Percentiles rank a stretch among this genome's conserved stretches.
phyloP scores from a whole-genome alignment of 2,113 vertebrate species.

The Salvelinus fontinalis region DNA sequence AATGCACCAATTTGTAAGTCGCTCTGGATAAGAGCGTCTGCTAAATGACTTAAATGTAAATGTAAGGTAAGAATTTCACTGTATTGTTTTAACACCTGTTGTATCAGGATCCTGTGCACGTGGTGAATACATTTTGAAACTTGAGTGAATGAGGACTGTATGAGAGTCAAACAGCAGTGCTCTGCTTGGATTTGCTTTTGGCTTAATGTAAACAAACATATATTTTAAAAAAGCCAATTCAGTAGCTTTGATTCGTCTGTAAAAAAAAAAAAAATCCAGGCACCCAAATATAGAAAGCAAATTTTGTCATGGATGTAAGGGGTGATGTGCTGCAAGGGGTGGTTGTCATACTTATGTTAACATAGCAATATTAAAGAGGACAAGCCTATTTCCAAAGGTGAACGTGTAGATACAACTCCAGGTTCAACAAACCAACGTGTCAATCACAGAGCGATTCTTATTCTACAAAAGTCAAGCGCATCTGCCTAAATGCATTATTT shows the following conservation, averaged over 20 bases:
- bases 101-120: too few species aligned
- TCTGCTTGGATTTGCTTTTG: background rate
- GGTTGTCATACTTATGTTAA: conserved; percentile 73
- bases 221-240: conserved; percentile 22
- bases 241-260: conserved; percentile 48
- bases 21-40: too few species aligned
- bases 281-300: conserved; percentile 58
- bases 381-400: conserved; percentile 73
- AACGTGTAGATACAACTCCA: conserved; percentile 62
- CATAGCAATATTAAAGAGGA: conserved; percentile 63
- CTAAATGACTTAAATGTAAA: too few species aligned
- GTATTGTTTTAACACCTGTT: too few species aligned
- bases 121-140: too few species aligned
- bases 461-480: conserved; percentile 73
- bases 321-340: background rate
- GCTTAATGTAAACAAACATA: too few species aligned
- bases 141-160: conserved; percentile 68
- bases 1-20: too few species aligned
- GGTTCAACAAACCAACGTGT: conserved; percentile 69
- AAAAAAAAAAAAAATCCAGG: conserved; percentile 26
- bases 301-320: conserved; percentile 70
- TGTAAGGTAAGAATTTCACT: too few species aligned
- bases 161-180: conserved; percentile 25
- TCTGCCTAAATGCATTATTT: conserved; percentile 79
- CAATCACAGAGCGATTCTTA: conserved; percentile 70